Base-by-base conservation (phyloP, 2,113 vertebrate species). In the Rhabdomys dilectus region DNA sequence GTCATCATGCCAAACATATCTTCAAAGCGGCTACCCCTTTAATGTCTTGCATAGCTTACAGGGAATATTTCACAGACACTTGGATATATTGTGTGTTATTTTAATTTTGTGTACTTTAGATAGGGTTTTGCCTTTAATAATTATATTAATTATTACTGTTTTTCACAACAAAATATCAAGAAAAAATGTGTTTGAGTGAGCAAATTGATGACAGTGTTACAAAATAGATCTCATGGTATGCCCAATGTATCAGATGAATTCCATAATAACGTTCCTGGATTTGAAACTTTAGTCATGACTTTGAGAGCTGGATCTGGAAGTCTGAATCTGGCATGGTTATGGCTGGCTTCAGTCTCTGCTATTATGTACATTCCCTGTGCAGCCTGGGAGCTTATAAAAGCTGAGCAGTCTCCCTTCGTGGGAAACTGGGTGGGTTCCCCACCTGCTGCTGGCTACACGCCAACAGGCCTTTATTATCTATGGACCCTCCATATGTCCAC, bases 1-100 rank as follows among this genome's bases (percentile, higher is more conserved):
- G 96, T 98, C 97, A 98, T 98, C 96, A 80, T 92, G 45, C 19
- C 36, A 93, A 96, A 98, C 89, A 39, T 96, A 95, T 97, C 93
- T 97, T 94, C 92, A 89, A 58, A 42, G 56, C 13, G 68, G 88
- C 94, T 97, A 88, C 93, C 96, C 92, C 93, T 97, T 97, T 98
- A 97, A 85, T 48, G 89, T 97, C 89, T 91, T 86, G 48, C 96
- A 68, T 88, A 89, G 76, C 88, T 82, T 93, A 96, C 8, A 97
- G 84, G 81, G 97, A 98, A 97, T 73, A 91, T 93, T 95, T 96
- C 60, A 70, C 76, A 93, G 42, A 82, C 68, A 91, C 88, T 95
- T 75, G n/a, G 84, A 36, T 93, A 97, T 98, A 96, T 95, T 96
- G 48, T 56, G 22, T 66, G 51, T 53, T 77, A 60, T 29, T 97